These are phyloP conservation scores for Cossypha dichroa DNA, from an alignment of 2,797 vertebrate species.

Conservation along the genomic window DNA sequence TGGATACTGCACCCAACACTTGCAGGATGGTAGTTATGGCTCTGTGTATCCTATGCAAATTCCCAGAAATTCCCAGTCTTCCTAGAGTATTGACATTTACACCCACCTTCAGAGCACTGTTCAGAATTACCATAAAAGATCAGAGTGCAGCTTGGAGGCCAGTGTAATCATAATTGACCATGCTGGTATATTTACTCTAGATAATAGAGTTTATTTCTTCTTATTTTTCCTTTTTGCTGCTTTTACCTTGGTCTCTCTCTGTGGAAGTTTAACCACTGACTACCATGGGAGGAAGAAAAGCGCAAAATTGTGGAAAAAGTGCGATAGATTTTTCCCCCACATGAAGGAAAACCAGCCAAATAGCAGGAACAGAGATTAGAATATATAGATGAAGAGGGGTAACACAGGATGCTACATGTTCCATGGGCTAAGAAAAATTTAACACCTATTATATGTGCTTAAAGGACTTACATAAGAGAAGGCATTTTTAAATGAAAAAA, in stretches of 20 bases:
- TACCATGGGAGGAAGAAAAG: background rate
- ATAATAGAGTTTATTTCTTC: conserved; percentile 26
- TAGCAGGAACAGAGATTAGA: background rate
- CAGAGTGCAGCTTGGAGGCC: conserved; percentile 8
- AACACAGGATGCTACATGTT: background rate
- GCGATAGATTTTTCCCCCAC: background rate
- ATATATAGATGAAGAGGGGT: background rate
- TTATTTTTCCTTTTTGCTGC: background rate
- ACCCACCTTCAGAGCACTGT: background rate
- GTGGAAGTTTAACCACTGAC: background rate
- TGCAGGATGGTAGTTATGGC: background rate
- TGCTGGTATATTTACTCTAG: conserved; percentile 17
- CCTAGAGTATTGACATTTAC: background rate
- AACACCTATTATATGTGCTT: background rate
- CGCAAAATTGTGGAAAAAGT: background rate
- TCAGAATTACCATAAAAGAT: conserved; percentile 13
- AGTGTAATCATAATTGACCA: background rate
- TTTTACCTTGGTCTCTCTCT: background rate
- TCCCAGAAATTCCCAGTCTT: background rate
- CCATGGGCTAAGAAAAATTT: background rate
- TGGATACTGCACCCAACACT: background rate
- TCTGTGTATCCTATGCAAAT: background rate
- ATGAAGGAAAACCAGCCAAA: background rate
- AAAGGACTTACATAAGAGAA: background rate
- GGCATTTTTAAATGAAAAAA: background rate